Conservation (phyloP, 35 echinoderm and acorn worm genomes). For the Heliocidaris erythrogramma region DNA sequence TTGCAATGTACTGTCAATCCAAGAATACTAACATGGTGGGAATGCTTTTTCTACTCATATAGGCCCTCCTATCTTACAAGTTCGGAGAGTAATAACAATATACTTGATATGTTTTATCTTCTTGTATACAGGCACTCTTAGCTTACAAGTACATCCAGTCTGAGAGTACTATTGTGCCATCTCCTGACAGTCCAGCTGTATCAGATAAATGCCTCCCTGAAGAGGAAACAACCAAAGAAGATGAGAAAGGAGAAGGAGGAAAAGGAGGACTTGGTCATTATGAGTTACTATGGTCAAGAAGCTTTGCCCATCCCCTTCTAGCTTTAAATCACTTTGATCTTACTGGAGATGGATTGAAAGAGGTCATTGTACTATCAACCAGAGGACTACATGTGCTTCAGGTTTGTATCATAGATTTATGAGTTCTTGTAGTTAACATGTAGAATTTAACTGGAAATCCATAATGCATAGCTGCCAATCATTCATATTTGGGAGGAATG, state of each 20-base stretch:
- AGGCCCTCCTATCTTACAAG: not conserved
- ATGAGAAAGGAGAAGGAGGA: not conserved
- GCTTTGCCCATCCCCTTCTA: conserved; percentile 88
- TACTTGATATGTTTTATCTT: not conserved
- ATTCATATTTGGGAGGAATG: too few relatives aligned
- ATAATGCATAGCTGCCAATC: too few relatives aligned
- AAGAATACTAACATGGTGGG: too few relatives aligned
- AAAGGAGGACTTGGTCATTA: conserved; percentile 51
- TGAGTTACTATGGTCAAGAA: conserved; percentile 70
- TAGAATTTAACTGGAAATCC: not conserved
- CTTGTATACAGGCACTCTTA: not conserved
- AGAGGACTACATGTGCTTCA: conserved; percentile 90
- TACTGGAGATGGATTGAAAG: conserved; percentile 86
- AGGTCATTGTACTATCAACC: conserved; percentile 78
- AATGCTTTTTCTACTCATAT: too few relatives aligned
- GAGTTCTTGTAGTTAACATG: not conserved
- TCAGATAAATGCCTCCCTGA: not conserved
- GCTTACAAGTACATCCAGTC: not conserved
- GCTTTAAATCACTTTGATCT: conserved; percentile 89
- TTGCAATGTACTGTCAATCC: too few relatives aligned
- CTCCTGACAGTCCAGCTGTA: not conserved
- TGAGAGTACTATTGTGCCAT: not conserved
- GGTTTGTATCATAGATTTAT: conserved; percentile 41
- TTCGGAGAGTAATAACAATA: not conserved
- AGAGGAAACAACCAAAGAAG: conserved; percentile 16